phyloP scores from a whole-genome alignment of 2,113 vertebrate genomes.

The Pleuronectes platessa region DNA sequence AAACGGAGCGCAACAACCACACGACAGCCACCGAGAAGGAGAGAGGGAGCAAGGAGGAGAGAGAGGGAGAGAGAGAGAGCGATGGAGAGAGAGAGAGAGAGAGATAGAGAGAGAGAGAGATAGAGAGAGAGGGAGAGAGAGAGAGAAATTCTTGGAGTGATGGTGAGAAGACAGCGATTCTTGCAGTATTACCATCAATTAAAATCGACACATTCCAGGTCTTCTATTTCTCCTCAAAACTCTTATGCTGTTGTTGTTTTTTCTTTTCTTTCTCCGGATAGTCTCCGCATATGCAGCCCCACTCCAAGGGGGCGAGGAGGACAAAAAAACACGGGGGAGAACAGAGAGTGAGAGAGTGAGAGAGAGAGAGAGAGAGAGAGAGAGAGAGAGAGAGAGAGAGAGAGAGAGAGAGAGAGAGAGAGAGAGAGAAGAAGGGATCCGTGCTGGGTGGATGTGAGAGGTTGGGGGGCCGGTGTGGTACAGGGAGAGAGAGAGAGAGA shows the following conservation, averaged over 20 bases:
- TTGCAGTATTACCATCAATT: constrained; percentile 70
- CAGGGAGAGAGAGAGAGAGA: constrained; percentile 6
- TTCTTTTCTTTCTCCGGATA: constrained; percentile 46
- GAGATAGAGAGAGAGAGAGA: constrained; percentile 27
- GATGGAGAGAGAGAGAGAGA: neutral
- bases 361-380: neutral
- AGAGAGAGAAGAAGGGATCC: constrained; percentile 7
- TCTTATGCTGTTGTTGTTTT: constrained; percentile 45
- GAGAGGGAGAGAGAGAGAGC: constrained; percentile 17
- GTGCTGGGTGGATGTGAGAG: too few species aligned
- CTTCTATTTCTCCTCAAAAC: constrained; percentile 56
- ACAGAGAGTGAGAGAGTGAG: constrained; percentile 5
- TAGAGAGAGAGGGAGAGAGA: constrained; percentile 22
- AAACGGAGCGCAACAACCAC: constrained; percentile 75
- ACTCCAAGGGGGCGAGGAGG: neutral
- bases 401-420: neutral
- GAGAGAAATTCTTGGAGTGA: constrained; percentile 64
- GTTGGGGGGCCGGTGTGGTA: too few species aligned
- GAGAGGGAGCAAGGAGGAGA: constrained; percentile 22
- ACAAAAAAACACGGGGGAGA: neutral
- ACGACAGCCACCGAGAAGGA: constrained; percentile 66
- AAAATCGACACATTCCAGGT: constrained; percentile 66
- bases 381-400: constrained; percentile 31
- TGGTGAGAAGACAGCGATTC: constrained; percentile 54
- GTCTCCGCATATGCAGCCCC: constrained; percentile 37